Conservation (phyloP, 2,888 invertebrate species). For the Exocentrus adspersus region DNA sequence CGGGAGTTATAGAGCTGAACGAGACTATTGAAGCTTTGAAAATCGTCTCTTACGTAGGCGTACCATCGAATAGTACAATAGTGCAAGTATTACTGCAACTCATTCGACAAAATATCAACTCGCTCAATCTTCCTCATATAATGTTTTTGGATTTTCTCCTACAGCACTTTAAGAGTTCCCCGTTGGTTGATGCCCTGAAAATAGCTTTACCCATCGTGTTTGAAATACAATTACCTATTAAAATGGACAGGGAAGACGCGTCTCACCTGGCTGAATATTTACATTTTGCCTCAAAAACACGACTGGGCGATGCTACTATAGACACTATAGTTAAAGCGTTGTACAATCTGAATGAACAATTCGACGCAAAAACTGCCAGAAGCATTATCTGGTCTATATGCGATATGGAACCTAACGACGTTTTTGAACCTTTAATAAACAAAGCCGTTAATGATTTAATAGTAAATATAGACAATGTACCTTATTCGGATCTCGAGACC, state of each 20-base stretch:
- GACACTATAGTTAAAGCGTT: conserved; percentile 67
- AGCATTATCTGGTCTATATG: conserved; percentile 70
- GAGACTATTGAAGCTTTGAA: conserved; percentile 71
- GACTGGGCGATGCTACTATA: conserved; percentile 66
- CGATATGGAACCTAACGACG: conserved; percentile 63
- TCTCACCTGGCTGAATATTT: conserved; percentile 67
- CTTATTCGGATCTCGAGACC: conserved; percentile 66
- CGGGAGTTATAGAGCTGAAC: conserved; percentile 65
- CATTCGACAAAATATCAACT: conserved; percentile 70
- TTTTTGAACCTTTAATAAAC: conserved; percentile 66
- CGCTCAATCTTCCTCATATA: conserved; percentile 70
- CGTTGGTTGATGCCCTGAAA: conserved; percentile 72
- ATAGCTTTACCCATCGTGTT: conserved; percentile 75
- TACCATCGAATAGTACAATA: conserved; percentile 69
- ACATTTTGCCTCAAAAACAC: conserved; percentile 65
- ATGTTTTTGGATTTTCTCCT: conserved; percentile 72
- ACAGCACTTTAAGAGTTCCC: conserved; percentile 64
- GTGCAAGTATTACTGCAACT: conserved; percentile 73
- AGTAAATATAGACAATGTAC: conserved; percentile 62
- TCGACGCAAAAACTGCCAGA: conserved; percentile 57
- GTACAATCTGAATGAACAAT: conserved; percentile 62
- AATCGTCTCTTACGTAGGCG: conserved; percentile 68
- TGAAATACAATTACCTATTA: conserved; percentile 69
- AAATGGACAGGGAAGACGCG: conserved; percentile 69
- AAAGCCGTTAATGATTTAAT: conserved; percentile 66